Base-by-base conservation (phyloP, 2,888 invertebrate genomes). In the Corythucha ciliata region DNA sequence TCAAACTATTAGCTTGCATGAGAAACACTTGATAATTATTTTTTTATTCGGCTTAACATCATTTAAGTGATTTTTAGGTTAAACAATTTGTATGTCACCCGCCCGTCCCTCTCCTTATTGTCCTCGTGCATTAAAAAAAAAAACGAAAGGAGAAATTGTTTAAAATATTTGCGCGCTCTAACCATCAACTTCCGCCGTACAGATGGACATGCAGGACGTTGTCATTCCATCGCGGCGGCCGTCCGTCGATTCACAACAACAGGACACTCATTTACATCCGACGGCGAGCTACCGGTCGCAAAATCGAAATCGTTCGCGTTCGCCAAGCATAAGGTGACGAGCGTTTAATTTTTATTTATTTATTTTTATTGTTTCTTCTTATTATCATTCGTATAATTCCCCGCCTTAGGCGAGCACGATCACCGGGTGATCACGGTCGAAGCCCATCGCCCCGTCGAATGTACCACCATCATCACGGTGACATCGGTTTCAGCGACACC, bases 401-500 rank as follows among this genome's bases (percentile, higher is more conserved):
- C 14, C 40, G 7, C 53, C 58, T 14, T 61, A 69, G 69, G 60
- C 66, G 70, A 61, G 62, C 63, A 14, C 62, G 63, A 24, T 67
- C 67, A 14, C 66, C 66, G 27, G 63, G 63, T 14, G 66, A 67
- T 45, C 59, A 62, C 36, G 61, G 66, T 21, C 59, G 70, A 62
- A 60, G 68, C 60, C 66, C 72, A 57, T 70, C 76, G 63, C 68
- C 74, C 57, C 49, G 64, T 55, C 55, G 67, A 59, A 45, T 65
- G 46, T 51, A 83, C 69, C 89, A 90, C 71, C 89, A 90, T 71
- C 85, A 91, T 67, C 83, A 85, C 70, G 89, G 90, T 71, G 91
- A 92, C 72, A 85, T 91, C 67, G 93, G 93, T 48, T 94, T 96
- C 75, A 93, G 93, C 65, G 91, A 93, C 71, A 93, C 94, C 59